phyloP scores from a whole-genome alignment of 92 coral and sea anemone species.

The Galaxea fascicularis region DNA sequence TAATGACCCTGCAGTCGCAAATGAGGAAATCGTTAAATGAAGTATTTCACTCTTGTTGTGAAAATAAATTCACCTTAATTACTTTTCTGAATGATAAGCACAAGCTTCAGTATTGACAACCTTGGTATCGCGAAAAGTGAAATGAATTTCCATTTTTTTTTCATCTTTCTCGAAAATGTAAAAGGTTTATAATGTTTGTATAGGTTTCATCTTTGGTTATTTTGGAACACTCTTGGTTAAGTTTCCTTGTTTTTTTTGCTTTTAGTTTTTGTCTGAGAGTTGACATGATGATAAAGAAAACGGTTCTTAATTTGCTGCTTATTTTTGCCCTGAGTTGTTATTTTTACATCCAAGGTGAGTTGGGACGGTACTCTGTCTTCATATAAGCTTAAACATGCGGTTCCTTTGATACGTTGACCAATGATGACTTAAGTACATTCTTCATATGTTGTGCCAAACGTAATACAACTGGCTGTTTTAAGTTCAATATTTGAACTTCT shows the following conservation, averaged over 20 bases:
- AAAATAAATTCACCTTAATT: too few species aligned
- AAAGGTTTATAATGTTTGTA: not conserved
- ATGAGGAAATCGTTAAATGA: too few species aligned
- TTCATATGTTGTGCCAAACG: too few species aligned
- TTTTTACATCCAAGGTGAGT: constrained; percentile 37
- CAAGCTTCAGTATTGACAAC: too few species aligned
- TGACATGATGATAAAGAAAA: not conserved
- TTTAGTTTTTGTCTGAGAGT: not conserved
- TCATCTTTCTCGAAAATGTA: not conserved
- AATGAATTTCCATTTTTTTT: too few species aligned
- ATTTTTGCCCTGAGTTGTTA: constrained; percentile 8
- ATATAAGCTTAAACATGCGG: not conserved
- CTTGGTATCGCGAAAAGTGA: too few species aligned
- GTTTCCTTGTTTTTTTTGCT: not conserved
- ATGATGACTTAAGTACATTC: not conserved
- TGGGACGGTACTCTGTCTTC: not conserved
- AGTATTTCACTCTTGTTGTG: too few species aligned
- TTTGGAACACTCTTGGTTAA: not conserved
- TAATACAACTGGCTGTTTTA: too few species aligned
- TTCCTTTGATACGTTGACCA: too few species aligned
- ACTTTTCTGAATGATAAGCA: too few species aligned
- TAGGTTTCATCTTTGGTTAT: not conserved
- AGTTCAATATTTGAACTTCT: too few species aligned
- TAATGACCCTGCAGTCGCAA: too few species aligned
- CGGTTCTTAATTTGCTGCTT: constrained; percentile 3